phyloP scores from a whole-genome alignment of 2,797 vertebrate genomes.

The Lophotriccus pileatus region DNA sequence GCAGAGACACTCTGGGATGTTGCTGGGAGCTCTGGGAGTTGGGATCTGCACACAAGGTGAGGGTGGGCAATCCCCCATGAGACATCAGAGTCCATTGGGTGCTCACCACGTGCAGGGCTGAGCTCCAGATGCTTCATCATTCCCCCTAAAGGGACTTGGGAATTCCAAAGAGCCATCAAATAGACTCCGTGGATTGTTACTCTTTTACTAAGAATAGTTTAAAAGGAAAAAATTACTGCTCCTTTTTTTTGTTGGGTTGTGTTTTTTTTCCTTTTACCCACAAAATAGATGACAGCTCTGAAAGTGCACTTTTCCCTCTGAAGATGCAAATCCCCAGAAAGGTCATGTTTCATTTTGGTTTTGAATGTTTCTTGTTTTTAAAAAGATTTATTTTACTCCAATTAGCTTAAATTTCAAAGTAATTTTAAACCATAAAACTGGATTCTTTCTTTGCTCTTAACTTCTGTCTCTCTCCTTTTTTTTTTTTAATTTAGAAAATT shows the following conservation, averaged over 20 bases:
- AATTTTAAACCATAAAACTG: background rate
- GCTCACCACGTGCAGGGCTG: fast-evolving
- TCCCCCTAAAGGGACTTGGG: background rate
- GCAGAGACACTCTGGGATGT: background rate
- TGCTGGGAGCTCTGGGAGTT: background rate
- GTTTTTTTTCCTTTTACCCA: background rate
- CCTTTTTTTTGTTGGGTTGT: background rate
- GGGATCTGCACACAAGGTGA: background rate
- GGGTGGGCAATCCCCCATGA: fast-evolving
- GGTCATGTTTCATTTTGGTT: constrained; percentile 39
- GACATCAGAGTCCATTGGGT: fast-evolving
- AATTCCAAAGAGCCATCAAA: background rate
- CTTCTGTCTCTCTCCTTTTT: background rate
- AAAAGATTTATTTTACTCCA: constrained; percentile 29
- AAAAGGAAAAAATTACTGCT: background rate
- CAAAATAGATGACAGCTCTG: background rate
- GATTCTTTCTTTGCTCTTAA: background rate
- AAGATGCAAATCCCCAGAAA: constrained; percentile 34
- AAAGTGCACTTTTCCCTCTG: constrained; percentile 12
- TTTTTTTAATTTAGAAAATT: background rate
- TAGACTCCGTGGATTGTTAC: background rate
- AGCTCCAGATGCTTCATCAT: background rate
- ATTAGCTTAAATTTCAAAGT: constrained; percentile 64
- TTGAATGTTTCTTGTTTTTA: constrained; percentile 48
- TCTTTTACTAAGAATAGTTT: background rate